phyloP scores from a whole-genome alignment of 35 echinoderm and acorn worm genomes.

The Acanthaster planci region DNA sequence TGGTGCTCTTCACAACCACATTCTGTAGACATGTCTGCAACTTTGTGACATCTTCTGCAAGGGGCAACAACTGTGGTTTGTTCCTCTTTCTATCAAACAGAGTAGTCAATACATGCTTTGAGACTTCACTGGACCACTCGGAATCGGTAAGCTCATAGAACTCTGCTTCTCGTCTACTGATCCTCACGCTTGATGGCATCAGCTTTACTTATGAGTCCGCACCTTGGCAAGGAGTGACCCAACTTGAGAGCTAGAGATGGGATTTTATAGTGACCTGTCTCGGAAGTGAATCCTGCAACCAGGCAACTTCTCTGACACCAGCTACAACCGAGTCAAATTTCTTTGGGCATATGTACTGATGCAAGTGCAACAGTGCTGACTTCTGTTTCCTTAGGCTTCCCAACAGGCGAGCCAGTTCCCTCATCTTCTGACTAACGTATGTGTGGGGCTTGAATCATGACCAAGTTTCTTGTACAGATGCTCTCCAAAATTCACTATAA shows the following conservation, averaged over 20 bases:
- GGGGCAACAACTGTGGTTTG: conserved; percentile 67
- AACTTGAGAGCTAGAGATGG: conserved; percentile 74
- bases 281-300: conserved; percentile 39
- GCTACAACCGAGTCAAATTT: conserved; percentile 44
- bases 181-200: conserved; percentile 38
- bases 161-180: conserved; percentile 15
- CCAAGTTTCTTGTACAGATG: conserved; percentile 44
- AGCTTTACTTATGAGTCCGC: conserved; percentile 50
- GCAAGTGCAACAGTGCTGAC: neutral
- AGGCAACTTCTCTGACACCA: conserved; percentile 42
- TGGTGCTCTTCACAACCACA: neutral
- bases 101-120: conserved; percentile 45
- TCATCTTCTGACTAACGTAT: conserved; percentile 65
- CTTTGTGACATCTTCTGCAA: conserved; percentile 48
- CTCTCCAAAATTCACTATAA: conserved; percentile 55
- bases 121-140: conserved; percentile 54
- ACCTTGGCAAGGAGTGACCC: conserved; percentile 43
- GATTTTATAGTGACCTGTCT: conserved; percentile 41
- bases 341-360: conserved; percentile 29
- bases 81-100: conserved; percentile 63
- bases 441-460: conserved; percentile 46
- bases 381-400: conserved; percentile 31
- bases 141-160: conserved; percentile 20
- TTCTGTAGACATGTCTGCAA: conserved; percentile 21
- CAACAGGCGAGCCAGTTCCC: conserved; percentile 49